Conservation (phyloP, 1,140 invertebrate species). For the Doryteuthis pealeii region DNA sequence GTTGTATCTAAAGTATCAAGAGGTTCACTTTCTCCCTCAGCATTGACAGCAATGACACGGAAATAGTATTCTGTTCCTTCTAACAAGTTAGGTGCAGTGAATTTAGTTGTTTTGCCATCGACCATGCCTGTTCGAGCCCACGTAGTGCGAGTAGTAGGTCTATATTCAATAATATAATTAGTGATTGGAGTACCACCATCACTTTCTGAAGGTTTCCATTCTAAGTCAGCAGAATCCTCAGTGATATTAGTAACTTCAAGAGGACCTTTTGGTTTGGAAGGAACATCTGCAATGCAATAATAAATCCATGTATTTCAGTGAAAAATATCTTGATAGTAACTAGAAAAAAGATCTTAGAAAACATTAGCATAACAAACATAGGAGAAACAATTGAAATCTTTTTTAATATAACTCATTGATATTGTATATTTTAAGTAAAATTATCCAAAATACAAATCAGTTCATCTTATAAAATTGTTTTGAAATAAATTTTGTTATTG, state of each 20-base stretch:
- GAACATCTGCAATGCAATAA: slow-evolving; percentile 61
- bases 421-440: too few species aligned
- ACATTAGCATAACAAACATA: too few species aligned
- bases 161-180: slow-evolving; percentile 59
- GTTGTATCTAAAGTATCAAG: slow-evolving; percentile 85
- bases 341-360: too few species aligned
- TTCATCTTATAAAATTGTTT: too few species aligned
- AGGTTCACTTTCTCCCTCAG: slow-evolving; percentile 71
- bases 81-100: slow-evolving; percentile 82
- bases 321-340: too few species aligned
- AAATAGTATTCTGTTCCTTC: slow-evolving; percentile 87
- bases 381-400: too few species aligned
- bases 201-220: slow-evolving; percentile 53
- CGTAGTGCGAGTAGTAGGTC: slow-evolving; percentile 69
- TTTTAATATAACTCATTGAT: too few species aligned
- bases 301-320: too few species aligned
- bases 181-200: slow-evolving; percentile 56
- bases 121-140: slow-evolving; percentile 75
- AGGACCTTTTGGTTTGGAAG: slow-evolving; percentile 85
- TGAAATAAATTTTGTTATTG: too few species aligned
- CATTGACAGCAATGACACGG: slow-evolving; percentile 84
- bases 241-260: slow-evolving; percentile 63
- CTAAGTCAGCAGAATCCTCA: slow-evolving; percentile 58
- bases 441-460: too few species aligned
- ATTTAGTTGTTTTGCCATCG: slow-evolving; percentile 62